Evolutionary conservation across 2,888 invertebrate genomes (phyloP).

Genomic region (Cataglyphis cursor): DNA sequence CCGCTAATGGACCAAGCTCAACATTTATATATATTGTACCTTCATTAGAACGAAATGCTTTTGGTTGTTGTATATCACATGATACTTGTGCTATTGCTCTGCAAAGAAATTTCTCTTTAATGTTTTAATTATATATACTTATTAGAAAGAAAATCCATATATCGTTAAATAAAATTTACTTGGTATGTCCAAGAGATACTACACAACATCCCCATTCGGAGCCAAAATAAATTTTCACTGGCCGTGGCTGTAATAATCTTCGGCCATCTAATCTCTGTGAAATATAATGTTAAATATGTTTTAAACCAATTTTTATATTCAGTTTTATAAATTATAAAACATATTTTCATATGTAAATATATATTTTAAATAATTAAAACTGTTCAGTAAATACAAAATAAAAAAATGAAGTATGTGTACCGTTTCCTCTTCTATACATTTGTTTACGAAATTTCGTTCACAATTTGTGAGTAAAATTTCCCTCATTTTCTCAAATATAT

Average conservation of each 20-base stretch:
- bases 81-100: constrained; percentile 96
- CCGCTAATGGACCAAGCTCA: constrained; percentile 95
- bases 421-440: constrained; percentile 89
- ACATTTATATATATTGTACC: constrained; percentile 95
- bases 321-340: constrained; percentile 16
- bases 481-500: constrained; percentile 87
- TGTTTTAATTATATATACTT: constrained; percentile 20
- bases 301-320: constrained; percentile 27
- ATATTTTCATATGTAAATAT: background rate
- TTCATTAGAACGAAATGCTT: constrained; percentile 95
- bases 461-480: constrained; percentile 90
- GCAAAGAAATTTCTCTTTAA: constrained; percentile 48
- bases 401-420: constrained; percentile 87
- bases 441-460: constrained; percentile 91
- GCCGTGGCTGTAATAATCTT: constrained; percentile 91
- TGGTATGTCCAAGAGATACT: constrained; percentile 93
- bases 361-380: background rate
- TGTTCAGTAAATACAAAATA: background rate
- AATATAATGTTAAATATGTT: constrained; percentile 78
- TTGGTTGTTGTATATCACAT: constrained; percentile 95
- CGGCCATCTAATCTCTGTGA: constrained; percentile 93
- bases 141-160: constrained; percentile 4
- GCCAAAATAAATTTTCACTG: constrained; percentile 92
- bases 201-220: constrained; percentile 94
- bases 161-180: constrained; percentile 86